A percentile compares a stretch with the other conserved stretches of the same genome.
These are phyloP conservation scores for Cherax quadricarinatus DNA, from an alignment of 1,140 invertebrate species.

Conservation along the genomic window DNA sequence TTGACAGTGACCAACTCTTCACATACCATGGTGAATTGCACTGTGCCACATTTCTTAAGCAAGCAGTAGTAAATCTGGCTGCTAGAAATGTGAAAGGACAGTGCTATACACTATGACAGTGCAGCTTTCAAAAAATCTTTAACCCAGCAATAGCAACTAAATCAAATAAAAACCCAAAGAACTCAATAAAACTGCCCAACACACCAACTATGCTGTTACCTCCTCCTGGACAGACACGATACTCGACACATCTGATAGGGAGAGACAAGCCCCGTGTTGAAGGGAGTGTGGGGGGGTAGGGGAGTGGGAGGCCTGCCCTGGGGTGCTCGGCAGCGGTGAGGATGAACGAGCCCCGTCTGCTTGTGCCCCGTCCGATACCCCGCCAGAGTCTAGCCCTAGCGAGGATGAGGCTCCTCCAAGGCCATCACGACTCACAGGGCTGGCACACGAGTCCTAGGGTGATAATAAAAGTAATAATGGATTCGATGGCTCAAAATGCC, in stretches of 20 bases:
- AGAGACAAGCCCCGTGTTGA: constrained; percentile 64
- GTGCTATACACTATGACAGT: neutral
- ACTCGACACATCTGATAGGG: constrained; percentile 64
- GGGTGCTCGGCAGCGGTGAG: constrained; percentile 60
- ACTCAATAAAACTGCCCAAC: constrained; percentile 62
- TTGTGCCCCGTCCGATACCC: constrained; percentile 53
- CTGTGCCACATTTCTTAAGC: neutral
- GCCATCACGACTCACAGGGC: constrained; percentile 64
- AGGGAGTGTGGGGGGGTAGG: constrained; percentile 61
- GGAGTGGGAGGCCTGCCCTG: constrained; percentile 68
- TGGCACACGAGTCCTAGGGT: constrained; percentile 57
- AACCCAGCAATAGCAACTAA: constrained; percentile 26
- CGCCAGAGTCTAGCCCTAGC: constrained; percentile 53
- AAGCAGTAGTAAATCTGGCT: neutral
- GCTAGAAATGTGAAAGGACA: neutral
- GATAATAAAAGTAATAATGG: constrained; percentile 1
- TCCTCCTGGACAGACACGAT: constrained; percentile 71
- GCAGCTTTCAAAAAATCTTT: constrained; percentile 8
- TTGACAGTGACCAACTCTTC: neutral
- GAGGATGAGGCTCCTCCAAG: constrained; percentile 55
- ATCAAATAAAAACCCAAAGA: constrained; percentile 57
- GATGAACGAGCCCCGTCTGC: constrained; percentile 49
- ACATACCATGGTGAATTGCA: neutral
- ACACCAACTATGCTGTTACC: constrained; percentile 73
- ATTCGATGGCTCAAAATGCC: constrained; percentile 5